Percentiles rank a stretch among this genome's conserved stretches.
Evolutionary conservation across 2,113 vertebrate genomes (phyloP).

Genomic region (Phylloscopus trochiloides): DNA sequence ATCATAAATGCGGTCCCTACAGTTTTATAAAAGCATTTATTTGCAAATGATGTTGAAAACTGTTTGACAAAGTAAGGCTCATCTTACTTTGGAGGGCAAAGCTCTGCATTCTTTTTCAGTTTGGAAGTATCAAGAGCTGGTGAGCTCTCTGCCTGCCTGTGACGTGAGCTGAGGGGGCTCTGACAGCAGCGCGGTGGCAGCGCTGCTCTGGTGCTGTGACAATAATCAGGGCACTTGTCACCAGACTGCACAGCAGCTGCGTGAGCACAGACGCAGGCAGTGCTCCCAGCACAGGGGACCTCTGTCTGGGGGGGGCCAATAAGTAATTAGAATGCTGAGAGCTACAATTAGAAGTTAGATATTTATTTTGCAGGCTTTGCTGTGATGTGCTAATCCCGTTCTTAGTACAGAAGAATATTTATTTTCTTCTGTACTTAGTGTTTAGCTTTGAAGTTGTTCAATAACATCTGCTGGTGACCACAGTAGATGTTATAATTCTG

Average conservation of each 20-base stretch:
- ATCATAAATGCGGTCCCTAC: neutral
- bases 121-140: neutral
- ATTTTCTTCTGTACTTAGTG: slow-evolving; percentile 18
- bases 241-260: neutral
- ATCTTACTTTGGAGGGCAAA: neutral
- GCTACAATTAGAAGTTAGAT: slow-evolving; percentile 5
- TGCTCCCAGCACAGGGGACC: fast-evolving
- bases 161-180: neutral
- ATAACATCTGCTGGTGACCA: slow-evolving; percentile 47
- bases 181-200: neutral
- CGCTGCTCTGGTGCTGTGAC: neutral
- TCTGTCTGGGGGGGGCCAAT: neutral
- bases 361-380: neutral
- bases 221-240: neutral
- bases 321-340: neutral
- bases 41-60: neutral
- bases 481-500: slow-evolving; percentile 18
- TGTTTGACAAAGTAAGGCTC: neutral
- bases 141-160: neutral
- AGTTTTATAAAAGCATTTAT: slow-evolving; percentile 18
- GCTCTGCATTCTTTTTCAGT: neutral
- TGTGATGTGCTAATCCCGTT: slow-evolving; percentile 41
- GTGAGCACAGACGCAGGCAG: fast-evolving
- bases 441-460: slow-evolving; percentile 53
- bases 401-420: slow-evolving; percentile 29